Conservation (phyloP, 2,888 invertebrate species). For the Cheilosia scutellata region DNA sequence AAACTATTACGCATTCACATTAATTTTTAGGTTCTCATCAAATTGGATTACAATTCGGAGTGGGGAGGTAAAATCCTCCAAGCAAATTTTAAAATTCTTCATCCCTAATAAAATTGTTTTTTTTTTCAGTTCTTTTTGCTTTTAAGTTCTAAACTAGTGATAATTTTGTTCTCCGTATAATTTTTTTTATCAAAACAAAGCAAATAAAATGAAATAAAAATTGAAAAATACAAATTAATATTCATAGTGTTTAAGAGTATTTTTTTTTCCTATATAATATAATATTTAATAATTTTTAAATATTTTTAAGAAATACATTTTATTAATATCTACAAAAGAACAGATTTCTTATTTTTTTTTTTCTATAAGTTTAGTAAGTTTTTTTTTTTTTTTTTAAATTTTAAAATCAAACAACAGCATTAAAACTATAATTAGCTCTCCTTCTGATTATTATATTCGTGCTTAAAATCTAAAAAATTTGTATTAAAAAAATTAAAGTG, state of each 20-base stretch:
- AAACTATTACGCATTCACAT: conserved; percentile 73
- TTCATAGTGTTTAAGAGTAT: conserved; percentile 51
- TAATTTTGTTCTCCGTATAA: conserved; percentile 63
- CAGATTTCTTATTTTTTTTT: not conserved
- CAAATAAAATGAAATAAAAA: conserved; percentile 33
- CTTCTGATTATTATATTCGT: no score
- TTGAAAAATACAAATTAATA: conserved; percentile 47
- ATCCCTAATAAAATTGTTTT: not conserved
- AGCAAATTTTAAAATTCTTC: not conserved
- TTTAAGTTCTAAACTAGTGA: conserved; percentile 57
- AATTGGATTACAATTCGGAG: conserved; percentile 39
- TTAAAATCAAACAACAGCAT: no score
- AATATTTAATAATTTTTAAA: conserved; percentile 23
- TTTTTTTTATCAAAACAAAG: conserved; percentile 39
- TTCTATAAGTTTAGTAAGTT: not conserved
- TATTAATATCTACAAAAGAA: conserved; percentile 5
- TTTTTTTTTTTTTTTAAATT: no score
- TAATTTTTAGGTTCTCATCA: conserved; percentile 59
- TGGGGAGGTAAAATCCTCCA: conserved; percentile 45
- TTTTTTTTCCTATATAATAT: conserved; percentile 47
- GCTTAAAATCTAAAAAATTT: conserved; percentile 2
- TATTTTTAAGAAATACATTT: conserved; percentile 34
- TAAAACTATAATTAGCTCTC: no score
- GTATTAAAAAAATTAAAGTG: conserved; percentile 29
- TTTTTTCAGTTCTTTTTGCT: conserved; percentile 44